Evolutionary conservation across 2,888 invertebrate genomes (phyloP), one percentile per base, ranked within the genome.

Genomic region (Andrena bicolor): DNA sequence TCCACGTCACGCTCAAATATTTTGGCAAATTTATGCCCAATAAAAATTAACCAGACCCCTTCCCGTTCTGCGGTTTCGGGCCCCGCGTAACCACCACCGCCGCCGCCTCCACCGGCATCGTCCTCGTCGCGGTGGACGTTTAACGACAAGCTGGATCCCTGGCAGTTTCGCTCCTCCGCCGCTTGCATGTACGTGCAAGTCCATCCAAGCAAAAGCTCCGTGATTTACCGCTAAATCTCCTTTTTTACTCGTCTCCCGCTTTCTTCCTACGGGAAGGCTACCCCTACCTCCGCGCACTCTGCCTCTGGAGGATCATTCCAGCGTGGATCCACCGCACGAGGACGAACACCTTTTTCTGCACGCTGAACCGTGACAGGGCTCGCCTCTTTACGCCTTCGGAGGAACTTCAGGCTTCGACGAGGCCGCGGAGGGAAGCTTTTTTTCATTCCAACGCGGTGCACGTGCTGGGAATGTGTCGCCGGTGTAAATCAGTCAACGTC

Each of bases 1-100:
- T 94, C 92, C 91, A 92, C 90, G 93, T 94, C 94, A 90, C 84
- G 89, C 89, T 86, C 91, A 93, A 94, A 94, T 94, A 94, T 94
- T 94, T 94, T 93, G 92, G 92, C 93, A 92, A 93, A 94, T 94
- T 94, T 94, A 94, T 94, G 93, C 88, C 86, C 91, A 93, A 93
- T 94, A 94, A 94, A 94, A 94, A 94, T 94, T 94, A 93, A 94
- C 92, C 94, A 93, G 93, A 91, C 90, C 91, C 91, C 88, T 88
- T 86, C 84, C 85, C 88, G 86, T 80, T 80, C 81, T 84, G 89
- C 89, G 91, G 89, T 90, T 90, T 90, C 86, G 79, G 84, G 64
- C 75, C 28, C 75, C 71, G 75, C 81, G 77, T 49, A 80, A 84
- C 82, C 80, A 82, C 84, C 85, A 65, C 77, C 84, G 76, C 71